Evolutionary conservation across 2,113 vertebrate species (phyloP).

Genomic region (Himantopus leucocephalus): DNA sequence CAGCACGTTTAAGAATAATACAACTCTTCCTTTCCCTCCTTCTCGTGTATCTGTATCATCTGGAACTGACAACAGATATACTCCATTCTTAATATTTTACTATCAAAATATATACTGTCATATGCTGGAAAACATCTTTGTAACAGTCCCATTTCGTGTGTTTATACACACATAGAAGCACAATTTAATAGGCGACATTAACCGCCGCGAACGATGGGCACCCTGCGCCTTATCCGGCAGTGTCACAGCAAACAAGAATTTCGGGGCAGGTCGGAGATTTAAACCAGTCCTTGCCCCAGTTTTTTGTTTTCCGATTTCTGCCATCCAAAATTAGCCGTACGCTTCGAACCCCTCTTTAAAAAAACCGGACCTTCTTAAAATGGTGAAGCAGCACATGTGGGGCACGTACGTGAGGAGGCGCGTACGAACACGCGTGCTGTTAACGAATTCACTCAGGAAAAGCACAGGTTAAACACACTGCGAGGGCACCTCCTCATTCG

Average conservation of each 20-base stretch:
- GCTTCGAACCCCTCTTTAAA: background rate
- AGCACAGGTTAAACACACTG: slow-evolving; percentile 50
- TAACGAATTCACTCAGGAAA: background rate
- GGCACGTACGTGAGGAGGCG: background rate
- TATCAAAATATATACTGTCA: too few relatives aligned
- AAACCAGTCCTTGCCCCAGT: background rate
- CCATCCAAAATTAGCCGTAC: background rate
- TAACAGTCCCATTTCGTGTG: background rate
- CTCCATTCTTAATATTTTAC: background rate
- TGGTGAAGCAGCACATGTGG: background rate
- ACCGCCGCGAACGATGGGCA: background rate
- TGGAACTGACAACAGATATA: slow-evolving; percentile 5
- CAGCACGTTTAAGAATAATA: slow-evolving; percentile 63
- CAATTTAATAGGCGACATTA: background rate
- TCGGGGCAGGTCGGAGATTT: background rate
- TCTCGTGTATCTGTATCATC: slow-evolving; percentile 7
- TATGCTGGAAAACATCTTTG: background rate
- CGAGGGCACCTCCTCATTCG: slow-evolving; percentile 35
- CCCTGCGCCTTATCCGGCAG: background rate
- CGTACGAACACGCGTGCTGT: background rate
- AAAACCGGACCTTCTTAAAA: background rate
- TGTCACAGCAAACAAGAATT: background rate
- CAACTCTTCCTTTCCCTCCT: slow-evolving; percentile 57
- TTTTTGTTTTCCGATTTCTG: background rate
- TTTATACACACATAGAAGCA: background rate